Base-by-base conservation (phyloP, 1,140 invertebrate genomes). In the Drosophila biarmipes region DNA sequence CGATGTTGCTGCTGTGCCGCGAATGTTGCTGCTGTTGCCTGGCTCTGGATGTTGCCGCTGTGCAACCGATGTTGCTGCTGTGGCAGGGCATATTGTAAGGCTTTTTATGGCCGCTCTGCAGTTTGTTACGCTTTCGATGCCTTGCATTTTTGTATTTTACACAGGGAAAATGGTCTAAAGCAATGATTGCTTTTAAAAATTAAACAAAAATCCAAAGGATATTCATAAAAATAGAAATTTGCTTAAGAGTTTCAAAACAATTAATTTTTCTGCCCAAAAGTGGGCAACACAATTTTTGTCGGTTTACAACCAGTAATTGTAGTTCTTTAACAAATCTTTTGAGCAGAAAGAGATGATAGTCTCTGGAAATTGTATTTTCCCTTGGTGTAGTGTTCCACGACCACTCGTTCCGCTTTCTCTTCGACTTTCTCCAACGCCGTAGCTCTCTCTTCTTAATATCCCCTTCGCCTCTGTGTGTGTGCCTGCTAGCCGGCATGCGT, bases 21-120 rank as follows among this genome's bases (percentile, higher is more conserved):
- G 45, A 19, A 42, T 58, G 46, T 46, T 68, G 68, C 46, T 73
- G 62, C 31, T 71, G 58, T 29, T 61, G 58, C 15, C 53, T 34
- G 31, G 57, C 11, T n/a, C 27, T 52, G 10, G 52, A 57, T 61
- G 68, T 35, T 59, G 62, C 56, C 43, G 56, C 31, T 46, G 37
- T 56, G 42, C 62, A 56, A 27, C 34, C 15, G 21, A 21, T 38
- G 31, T 38, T 56, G 27, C 42, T 49, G 45, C 43, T 48, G 40
- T 76, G 80, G 55, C 78, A 59, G 68, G 63, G 66, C 77, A 80
- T 80, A 86, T 85, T 85, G 81, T 85, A 69, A 69, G 73, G 59
- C 62, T 62, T 81, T 80, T 85, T 86, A 85, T 86, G 73, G 68
- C 51, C 48, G 58, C 29, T 48, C 63, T 74, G 81, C 81, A 78